Evolutionary conservation across 2,888 invertebrate genomes (phyloP), one percentile per base, ranked within the genome.

Genomic region (Sphinx pinastri): DNA sequence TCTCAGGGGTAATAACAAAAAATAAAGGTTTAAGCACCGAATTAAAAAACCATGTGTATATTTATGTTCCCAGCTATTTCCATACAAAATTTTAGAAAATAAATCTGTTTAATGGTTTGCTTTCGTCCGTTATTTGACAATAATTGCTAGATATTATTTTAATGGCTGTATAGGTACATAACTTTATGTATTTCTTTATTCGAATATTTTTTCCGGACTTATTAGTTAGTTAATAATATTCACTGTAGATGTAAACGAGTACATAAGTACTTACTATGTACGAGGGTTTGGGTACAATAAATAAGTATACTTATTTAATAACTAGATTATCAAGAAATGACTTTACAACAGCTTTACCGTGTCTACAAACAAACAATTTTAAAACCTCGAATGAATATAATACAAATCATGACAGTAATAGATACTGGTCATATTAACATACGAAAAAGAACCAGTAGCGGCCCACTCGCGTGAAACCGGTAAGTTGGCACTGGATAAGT

Each of bases 391-490:
- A 81, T 67, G 74, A 76, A 71, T 72, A 70, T 70, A 69, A 69
- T 67, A 59, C 58, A 51, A 67, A 59, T 58, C 58, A 67, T 82
- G 83, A 84, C 85, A 86, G 81, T 81, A 80, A 85, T 83, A 82
- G 76, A 79, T 79, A 83, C 84, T 85, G 83, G 83, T 85, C 81
- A 80, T 81, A 89, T 90, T 88, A 85, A 80, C 89, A 89, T 89
- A 88, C 78, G 84, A 87, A 89, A 88, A 86, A 84, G 84, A 88
- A 84, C 84, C 81, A 84, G 86, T 84, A 81, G 87, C 92, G 81
- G 84, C 93, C 93, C 92, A 92, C 93, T 90, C 91, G 81, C 81
- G 83, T 81, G 82, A 85, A 91, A 93, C 93, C 92, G 92, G 92
- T 92, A 92, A 86, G 87, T 88, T 88, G 88, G 85, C 88, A 84